phyloP scores from a whole-genome alignment of 2,797 vertebrate species.

The Halcyon smyrnensis region DNA sequence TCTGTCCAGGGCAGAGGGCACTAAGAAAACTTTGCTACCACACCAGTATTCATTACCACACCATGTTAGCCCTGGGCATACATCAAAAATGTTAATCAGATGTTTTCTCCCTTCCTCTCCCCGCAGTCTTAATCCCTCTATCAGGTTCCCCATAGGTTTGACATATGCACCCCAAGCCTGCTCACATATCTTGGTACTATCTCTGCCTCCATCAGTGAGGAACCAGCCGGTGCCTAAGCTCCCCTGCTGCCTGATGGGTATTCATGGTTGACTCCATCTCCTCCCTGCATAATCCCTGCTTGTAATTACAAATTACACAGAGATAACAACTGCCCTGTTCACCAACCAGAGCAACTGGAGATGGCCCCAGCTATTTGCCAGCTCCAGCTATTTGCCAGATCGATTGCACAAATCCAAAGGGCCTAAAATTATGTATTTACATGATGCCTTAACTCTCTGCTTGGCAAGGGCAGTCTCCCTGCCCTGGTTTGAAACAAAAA shows the following conservation, averaged over 20 bases:
- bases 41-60: conserved; percentile 13
- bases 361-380: background rate
- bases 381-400: background rate
- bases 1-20: background rate
- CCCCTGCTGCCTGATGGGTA: background rate
- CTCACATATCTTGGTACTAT: background rate
- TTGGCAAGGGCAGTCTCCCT: background rate
- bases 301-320: conserved; percentile 54
- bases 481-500: background rate
- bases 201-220: background rate
- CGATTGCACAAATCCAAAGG: background rate
- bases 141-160: conserved; percentile 27
- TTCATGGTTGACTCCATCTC: conserved; percentile 21
- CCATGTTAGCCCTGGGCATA: background rate
- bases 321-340: background rate
- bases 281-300: conserved; percentile 38
- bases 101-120: background rate
- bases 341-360: conserved; percentile 7
- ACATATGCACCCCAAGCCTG: background rate
- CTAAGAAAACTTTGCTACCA: background rate
- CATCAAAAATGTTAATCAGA: conserved; percentile 49
- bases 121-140: conserved; percentile 23
- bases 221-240: conserved; percentile 25
- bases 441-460: background rate
- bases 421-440: background rate